phyloP scores from a whole-genome alignment of 2,113 vertebrate species.

The Athene noctua region DNA sequence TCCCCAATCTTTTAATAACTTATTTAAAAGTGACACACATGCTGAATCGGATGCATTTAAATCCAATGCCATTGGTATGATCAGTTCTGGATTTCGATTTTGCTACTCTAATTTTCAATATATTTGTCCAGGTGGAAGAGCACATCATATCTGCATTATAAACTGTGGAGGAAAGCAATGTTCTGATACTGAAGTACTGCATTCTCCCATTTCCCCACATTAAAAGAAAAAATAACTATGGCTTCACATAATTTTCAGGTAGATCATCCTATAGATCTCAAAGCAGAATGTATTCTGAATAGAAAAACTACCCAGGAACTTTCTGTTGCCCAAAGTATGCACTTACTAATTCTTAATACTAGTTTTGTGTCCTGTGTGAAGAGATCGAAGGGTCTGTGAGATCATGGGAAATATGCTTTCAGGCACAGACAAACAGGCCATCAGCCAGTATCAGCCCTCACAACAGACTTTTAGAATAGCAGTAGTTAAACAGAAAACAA shows the following conservation, averaged over 20 bases:
- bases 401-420: background rate
- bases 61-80: background rate
- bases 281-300: background rate
- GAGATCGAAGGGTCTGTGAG: background rate
- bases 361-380: background rate
- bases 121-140: background rate
- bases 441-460: background rate
- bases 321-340: background rate
- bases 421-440: background rate
- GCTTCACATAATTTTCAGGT: background rate
- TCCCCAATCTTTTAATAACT: background rate
- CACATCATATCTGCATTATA: background rate
- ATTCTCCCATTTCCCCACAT: background rate
- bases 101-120: background rate
- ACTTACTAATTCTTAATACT: background rate
- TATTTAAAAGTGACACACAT: background rate
- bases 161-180: background rate
- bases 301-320: background rate
- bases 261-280: background rate
- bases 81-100: background rate
- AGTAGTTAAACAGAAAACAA: background rate
- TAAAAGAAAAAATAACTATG: background rate
- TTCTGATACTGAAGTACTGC: background rate
- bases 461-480: background rate
- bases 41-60: background rate